A percentile compares a stretch with the other conserved stretches of the same genome.
Evolutionary conservation across 2,113 vertebrate species (phyloP).

Genomic region (Formicarius rufipectus): DNA sequence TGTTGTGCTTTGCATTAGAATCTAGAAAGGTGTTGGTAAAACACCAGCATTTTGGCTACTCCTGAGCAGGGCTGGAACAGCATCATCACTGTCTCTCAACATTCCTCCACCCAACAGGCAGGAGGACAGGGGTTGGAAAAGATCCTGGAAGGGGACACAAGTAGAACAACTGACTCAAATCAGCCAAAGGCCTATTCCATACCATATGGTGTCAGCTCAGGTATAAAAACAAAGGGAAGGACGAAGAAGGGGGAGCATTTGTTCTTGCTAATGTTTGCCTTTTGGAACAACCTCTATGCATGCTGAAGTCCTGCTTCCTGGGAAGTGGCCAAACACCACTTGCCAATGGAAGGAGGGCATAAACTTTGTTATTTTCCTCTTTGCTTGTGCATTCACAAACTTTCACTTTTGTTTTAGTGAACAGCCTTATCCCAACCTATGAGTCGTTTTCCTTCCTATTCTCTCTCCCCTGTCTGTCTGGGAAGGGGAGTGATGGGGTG

Average conservation of each 20-base stretch:
- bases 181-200: background rate
- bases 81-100: background rate
- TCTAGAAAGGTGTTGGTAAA: background rate
- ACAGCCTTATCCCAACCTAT: background rate
- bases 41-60: background rate
- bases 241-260: background rate
- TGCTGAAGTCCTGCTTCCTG: background rate
- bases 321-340: background rate
- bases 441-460: background rate
- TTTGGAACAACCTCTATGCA: background rate
- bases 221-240: background rate
- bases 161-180: background rate
- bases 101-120: background rate
- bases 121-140: background rate
- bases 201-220: background rate
- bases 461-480: background rate
- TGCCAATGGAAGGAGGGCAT: background rate
- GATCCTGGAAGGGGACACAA: background rate
- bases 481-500: background rate
- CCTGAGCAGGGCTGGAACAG: background rate
- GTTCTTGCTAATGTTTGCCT: background rate
- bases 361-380: background rate
- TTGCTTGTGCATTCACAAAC: background rate
- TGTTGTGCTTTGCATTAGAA: background rate
- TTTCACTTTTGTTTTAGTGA: background rate